Percentiles rank a stretch among this genome's conserved stretches.
Conservation (phyloP, 2,888 invertebrate species). For the Vanessa cardui region DNA sequence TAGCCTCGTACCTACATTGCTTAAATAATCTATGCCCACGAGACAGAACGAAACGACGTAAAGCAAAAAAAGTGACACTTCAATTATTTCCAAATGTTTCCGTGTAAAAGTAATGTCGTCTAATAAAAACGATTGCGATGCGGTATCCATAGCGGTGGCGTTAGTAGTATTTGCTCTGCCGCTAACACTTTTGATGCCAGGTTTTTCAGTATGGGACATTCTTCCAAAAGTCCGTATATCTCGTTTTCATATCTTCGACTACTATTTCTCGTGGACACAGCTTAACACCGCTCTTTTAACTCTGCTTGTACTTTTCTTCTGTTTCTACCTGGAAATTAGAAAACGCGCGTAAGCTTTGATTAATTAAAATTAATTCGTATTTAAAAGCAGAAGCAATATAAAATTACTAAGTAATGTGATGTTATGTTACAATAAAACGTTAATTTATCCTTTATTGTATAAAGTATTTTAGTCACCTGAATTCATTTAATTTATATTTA, state of each 20-base stretch:
- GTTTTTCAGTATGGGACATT: slow-evolving; percentile 66
- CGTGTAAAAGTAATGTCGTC: slow-evolving; percentile 48
- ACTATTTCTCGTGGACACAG: slow-evolving; percentile 62
- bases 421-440: neutral
- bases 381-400: too few relatives aligned
- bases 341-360: slow-evolving; percentile 63
- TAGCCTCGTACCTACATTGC: neutral
- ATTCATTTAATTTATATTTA: too few relatives aligned
- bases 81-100: slow-evolving; percentile 23
- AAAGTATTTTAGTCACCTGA: too few relatives aligned
- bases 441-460: neutral
- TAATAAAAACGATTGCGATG: slow-evolving; percentile 42
- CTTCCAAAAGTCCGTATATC: slow-evolving; percentile 65
- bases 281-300: slow-evolving; percentile 56
- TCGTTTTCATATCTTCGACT: slow-evolving; percentile 59
- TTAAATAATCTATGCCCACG: neutral
- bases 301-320: slow-evolving; percentile 59
- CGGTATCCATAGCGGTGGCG: slow-evolving; percentile 39
- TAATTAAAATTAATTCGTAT: too few relatives aligned
- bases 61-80: neutral
- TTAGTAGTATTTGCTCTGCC: slow-evolving; percentile 66
- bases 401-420: too few relatives aligned
- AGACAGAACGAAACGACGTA: neutral
- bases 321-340: slow-evolving; percentile 67
- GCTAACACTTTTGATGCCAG: slow-evolving; percentile 64